Evolutionary conservation across 2,797 vertebrate genomes (phyloP), one percentile per base, ranked within the genome.

Genomic region (Spatula versicolor): DNA sequence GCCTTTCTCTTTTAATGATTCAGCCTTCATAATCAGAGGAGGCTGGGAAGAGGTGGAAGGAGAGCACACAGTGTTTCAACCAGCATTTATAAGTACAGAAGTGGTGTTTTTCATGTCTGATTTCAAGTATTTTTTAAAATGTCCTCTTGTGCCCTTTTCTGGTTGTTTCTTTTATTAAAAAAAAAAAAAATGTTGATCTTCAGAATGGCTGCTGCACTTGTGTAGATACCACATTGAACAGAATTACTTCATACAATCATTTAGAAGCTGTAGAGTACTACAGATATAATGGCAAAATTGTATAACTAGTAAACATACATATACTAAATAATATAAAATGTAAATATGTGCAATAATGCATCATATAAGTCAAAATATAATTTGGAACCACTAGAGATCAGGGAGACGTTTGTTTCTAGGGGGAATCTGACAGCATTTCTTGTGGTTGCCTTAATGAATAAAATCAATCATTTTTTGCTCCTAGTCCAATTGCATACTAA

Each of bases 1-100:
- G 64, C 59, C 82, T 77, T 94, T 95, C 78, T 94, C 85, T 92
- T 93, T 62, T 97, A 97, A 94, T 62, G 71, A 93, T 58, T 64
- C 90, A 58, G 67, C 84, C 85, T 93, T 84, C 75, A 18, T 67
- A 89, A 95, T 80, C 26, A 3, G 21, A 35, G 37, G 35, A 91
- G 63, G 39, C 19, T 73, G 55, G n/a, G 48, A 74, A 79, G 30
- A 64, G 37, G 39, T 13, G 11, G 52, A 80, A 90, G 13, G 56
- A 82, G 26, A 50, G 18, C 52, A 85, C 56, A 59, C 9, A 6
- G 6, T 17, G 7, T 88, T 95, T 89, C 75, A 45, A 20, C 10
- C 62, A 90, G 48, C 60, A 60, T 92, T 95, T 86, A 71, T 68
- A 89, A 33, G 22, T 72, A 58, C 22, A 86, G 88, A 84, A 69